Percentiles rank a stretch among this genome's conserved stretches.
Evolutionary conservation across 2,113 vertebrate species (phyloP).

Genomic region (Symphodus melops): DNA sequence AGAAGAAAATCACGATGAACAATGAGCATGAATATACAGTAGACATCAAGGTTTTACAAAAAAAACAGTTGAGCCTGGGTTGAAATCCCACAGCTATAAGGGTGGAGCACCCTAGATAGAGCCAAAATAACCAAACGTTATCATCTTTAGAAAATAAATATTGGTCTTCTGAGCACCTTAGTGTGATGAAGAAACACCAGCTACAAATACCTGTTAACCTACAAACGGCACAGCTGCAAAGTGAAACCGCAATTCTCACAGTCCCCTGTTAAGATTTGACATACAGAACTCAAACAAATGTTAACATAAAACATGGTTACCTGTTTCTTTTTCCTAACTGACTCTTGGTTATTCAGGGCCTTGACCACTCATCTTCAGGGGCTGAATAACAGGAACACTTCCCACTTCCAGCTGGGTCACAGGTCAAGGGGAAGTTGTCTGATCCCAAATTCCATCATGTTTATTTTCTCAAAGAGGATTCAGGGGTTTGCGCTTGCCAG

Average conservation of each 20-base stretch:
- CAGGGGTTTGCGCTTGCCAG: conserved; percentile 40
- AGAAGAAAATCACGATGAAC: not conserved
- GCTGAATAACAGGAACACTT: conserved; percentile 78
- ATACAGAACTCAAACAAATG: conserved; percentile 10
- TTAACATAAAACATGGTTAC: not conserved
- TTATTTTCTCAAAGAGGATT: conserved; percentile 77
- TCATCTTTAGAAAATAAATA: conserved; percentile 35
- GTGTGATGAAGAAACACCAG: conserved; percentile 22
- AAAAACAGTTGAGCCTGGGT: not conserved
- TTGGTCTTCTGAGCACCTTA: conserved; percentile 39
- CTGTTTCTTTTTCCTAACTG: conserved; percentile 6
- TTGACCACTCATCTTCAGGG: conserved; percentile 30
- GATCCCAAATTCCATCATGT: conserved; percentile 77
- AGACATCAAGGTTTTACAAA: not conserved
- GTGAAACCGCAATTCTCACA: conserved; percentile 18
- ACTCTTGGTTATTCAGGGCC: not conserved
- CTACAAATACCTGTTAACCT: conserved; percentile 9
- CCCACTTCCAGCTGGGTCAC: conserved; percentile 65
- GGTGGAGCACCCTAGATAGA: not conserved
- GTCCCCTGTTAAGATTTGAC: conserved; percentile 15
- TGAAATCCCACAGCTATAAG: not conserved
- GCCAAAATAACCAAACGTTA: conserved; percentile 31
- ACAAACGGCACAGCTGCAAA: conserved; percentile 5
- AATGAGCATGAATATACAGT: conserved; percentile 6
- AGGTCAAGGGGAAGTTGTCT: conserved; percentile 75